Base-by-base conservation (phyloP, 2,888 invertebrate genomes). In the Drosophila melanosoma region DNA sequence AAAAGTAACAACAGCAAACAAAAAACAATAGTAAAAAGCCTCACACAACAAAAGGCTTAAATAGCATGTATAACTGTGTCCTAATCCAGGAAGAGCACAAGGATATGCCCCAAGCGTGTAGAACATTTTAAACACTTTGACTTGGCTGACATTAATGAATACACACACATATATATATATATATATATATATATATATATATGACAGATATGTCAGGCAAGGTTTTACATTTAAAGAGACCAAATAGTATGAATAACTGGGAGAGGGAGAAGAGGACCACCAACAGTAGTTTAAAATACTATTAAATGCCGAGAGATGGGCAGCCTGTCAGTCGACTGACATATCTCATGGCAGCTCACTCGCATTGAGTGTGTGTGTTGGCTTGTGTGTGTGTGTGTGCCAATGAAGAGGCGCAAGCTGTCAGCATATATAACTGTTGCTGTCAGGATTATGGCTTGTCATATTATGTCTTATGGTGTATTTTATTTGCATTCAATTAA, bases 401-500 rank as follows among this genome's bases (percentile, higher is more conserved):
- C 20, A 35, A 23, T 23, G 20, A 20, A 12, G n/a, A 4, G 67
- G 40, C 38, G 5, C 40, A 23, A 69, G 71, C 89, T 86, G 87
- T 89, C 87, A 81, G 73, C 76, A 76, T 81, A 80, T 73, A 86
- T 86, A 87, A 82, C 88, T 87, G 87, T 85, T 87, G 89, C 89
- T 87, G 89, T 85, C 86, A 83, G 81, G 80, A 85, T 89, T 87
- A 87, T 80, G 77, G 83, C 78, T 79, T 87, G 87, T 89, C 90
- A 88, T 80, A 87, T 87, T 85, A 87, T 81, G 74, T 89, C 81
- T 89, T 77, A 84, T 84, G 69, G 79, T 72, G 87, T 75, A 83
- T 87, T 89, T 87, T 87, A 87, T 87, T 89, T 87, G 86, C 90
- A 82, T 87, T 85, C 88, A 87, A 87, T 87, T 89, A 89, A 89